A percentile compares a stretch with the other conserved stretches of the same genome.
phyloP scores from a whole-genome alignment of 2,113 vertebrate species.

The Ammodytes dubius region DNA sequence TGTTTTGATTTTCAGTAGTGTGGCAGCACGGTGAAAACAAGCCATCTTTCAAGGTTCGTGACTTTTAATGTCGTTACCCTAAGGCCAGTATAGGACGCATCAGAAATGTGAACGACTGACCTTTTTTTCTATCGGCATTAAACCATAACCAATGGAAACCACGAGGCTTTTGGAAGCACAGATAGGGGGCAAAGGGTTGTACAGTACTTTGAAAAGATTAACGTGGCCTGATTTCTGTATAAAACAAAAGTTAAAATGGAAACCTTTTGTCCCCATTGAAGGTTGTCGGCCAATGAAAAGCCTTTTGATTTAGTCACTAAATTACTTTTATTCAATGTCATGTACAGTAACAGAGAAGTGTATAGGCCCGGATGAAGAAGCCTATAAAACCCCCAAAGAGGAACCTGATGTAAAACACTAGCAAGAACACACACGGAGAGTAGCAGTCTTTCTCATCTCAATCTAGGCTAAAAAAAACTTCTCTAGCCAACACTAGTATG shows the following conservation, averaged over 20 bases:
- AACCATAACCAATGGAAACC: background rate
- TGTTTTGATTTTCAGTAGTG: background rate
- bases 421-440: conserved; percentile 6
- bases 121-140: conserved; percentile 10
- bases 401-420: conserved; percentile 10
- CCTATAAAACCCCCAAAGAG: conserved; percentile 23
- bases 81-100: background rate
- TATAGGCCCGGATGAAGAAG: conserved; percentile 24
- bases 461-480: background rate
- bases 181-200: background rate
- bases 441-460: background rate
- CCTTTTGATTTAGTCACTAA: conserved; percentile 16
- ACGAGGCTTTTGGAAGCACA: background rate
- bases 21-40: background rate
- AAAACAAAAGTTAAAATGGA: conserved; percentile 22
- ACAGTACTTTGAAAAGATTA: background rate
- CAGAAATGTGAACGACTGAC: conserved; percentile 3
- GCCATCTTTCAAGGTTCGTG: background rate
- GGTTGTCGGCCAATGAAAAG: conserved; percentile 51
- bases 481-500: background rate
- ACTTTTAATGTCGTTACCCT: too few relatives aligned
- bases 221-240: background rate
- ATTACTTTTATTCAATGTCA: conserved; percentile 55
- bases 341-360: conserved; percentile 26
- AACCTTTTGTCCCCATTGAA: conserved; percentile 39